A percentile compares a stretch with the other conserved stretches of the same genome.
Evolutionary conservation across 2,797 vertebrate genomes (phyloP).

Genomic region (Melanotaenia nigrans): DNA sequence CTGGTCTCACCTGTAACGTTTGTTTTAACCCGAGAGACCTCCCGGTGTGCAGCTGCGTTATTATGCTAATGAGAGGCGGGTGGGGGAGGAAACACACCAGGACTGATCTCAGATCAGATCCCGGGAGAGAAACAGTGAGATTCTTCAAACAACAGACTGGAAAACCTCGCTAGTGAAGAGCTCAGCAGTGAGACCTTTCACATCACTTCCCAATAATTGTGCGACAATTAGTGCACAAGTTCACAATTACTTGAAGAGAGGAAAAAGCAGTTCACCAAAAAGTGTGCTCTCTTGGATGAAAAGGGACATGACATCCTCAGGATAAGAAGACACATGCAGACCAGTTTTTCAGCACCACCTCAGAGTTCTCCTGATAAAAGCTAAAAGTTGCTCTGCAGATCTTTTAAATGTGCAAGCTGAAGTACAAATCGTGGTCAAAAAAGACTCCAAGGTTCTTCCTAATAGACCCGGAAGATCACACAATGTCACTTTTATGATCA

Average conservation of each 20-base stretch:
- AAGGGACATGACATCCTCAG: too few relatives aligned
- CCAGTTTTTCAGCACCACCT: background rate
- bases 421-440: background rate
- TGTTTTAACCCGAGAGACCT: background rate
- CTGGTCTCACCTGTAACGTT: slow-evolving; percentile 1
- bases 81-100: slow-evolving; percentile 8
- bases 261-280: too few relatives aligned
- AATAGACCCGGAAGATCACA: background rate
- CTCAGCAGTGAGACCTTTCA: too few relatives aligned
- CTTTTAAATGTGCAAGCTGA: background rate
- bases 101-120: slow-evolving; percentile 16
- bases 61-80: slow-evolving; percentile 38
- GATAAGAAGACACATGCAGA: background rate
- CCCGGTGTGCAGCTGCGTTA: slow-evolving; percentile 36
- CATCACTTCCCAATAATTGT: too few relatives aligned
- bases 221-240: background rate
- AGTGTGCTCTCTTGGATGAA: too few relatives aligned
- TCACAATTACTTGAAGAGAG: too few relatives aligned
- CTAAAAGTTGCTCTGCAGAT: too few relatives aligned
- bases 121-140: background rate
- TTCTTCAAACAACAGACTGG: background rate
- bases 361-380: background rate
- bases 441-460: background rate
- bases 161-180: background rate
- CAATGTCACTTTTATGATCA: background rate